Base-by-base conservation (phyloP, 2,888 invertebrate species). In the Atrina japonica region DNA sequence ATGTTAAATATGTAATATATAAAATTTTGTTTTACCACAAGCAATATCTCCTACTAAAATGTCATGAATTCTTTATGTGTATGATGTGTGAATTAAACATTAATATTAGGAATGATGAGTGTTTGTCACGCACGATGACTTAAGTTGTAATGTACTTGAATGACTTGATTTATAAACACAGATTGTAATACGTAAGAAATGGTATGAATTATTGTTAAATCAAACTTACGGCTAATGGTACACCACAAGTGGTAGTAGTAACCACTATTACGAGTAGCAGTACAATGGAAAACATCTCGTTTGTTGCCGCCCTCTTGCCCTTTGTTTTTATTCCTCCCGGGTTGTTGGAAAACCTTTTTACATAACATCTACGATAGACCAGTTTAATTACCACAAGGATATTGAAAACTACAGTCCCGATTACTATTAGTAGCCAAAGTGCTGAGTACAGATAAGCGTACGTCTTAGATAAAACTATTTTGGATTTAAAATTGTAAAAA, bases 401-500 rank as follows among this genome's bases (percentile, higher is more conserved):
- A 23, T 61, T 61, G 49, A 61, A 61, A 30, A 49, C n/a, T 18
- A 61, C 45, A 49, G 49, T 61, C 45, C 49, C 45, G 25, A 41
- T 3, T 29, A 69, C 64, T 2, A 69, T 61, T 25, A 69, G 25
- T 49, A 69, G n/a, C 58, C 69, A 64, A 16, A 63, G 56, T 11
- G 50, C 21, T 23, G 69, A 64, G 41, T 69, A 69, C 1, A 69
- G 21, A 30, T 55, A 64, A n/a, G 69, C 49, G 29, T 58, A 69
- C 6, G 40, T 41, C 41, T 58, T 40, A 3, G 43, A 53, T 14
- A 18, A 16, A 9, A 41, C 11, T 23, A 40, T 14, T 21, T 41
- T 50, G 29, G 47, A 30, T 29, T 50, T 40, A n/a, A 69, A 69
- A 29, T 69, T 64, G 41, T 64, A 69, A 29, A 69, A 69, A 35